Base-by-base conservation (phyloP, 1,140 invertebrate species). In the Drosophila ironensis region DNA sequence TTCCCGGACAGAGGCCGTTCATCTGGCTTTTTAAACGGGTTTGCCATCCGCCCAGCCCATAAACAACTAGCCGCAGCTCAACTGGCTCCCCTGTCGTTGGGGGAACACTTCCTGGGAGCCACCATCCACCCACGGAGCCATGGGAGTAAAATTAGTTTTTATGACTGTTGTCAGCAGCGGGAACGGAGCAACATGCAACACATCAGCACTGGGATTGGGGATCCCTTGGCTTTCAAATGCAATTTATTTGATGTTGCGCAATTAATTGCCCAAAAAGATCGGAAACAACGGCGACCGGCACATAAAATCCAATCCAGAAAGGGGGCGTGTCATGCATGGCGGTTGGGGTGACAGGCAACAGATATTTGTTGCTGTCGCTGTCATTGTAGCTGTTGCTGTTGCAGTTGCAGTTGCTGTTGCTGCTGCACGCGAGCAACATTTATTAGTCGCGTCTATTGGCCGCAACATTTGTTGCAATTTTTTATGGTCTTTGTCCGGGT, bases 161-260 rank as follows among this genome's bases (percentile, higher is more conserved):
- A 76, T 81, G 76, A 60, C 56, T 68, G 42, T 80, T 80, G 75
- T 73, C 74, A 63, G 74, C 51, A 20, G 54, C 66, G 46, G 41
- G 16, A 41, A 28, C 44, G 20, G 22, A 17, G 59, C 52, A 38
- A 38, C 22, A 3, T n/a, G 22, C 47, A 27, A 48, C 33, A n/a
- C n/a, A n/a, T n/a, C n/a, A 61, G 48, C 61, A 40, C 33, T 24
- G 9, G 50, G 50, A 45, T 46, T 46, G 27, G 2, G n/a, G 33
- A 37, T 17, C 7, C 48, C 53, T 74, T 68, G 40, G 77, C 68
- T 51, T 48, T 74, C 72, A 54, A 80, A 71, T 81, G 76, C 76
- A 82, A 82, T 82, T 82, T 82, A 82, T 84, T 82, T 74, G 57
- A 84, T 84, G 78, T 82, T 84, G 73, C 78, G 61, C 69, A 84